A percentile compares a stretch with the other conserved stretches of the same genome.
Evolutionary conservation across 2,113 vertebrate species (phyloP).

Genomic region (Aix galericulata): DNA sequence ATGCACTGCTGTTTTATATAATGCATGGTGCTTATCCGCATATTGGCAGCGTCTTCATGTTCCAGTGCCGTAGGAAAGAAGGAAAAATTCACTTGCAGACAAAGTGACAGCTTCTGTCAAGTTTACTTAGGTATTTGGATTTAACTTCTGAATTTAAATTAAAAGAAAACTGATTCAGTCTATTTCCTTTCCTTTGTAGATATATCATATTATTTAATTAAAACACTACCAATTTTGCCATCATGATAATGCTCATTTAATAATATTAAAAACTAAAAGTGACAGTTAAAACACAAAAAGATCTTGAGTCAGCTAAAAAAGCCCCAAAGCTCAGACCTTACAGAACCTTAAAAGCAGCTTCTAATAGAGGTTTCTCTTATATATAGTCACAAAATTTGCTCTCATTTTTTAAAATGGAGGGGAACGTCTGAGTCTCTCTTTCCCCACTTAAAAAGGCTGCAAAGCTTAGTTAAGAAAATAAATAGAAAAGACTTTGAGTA

Average conservation of each 20-base stretch:
- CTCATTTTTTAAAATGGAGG: not conserved
- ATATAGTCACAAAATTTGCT: not conserved
- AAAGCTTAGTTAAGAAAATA: slow-evolving; percentile 43
- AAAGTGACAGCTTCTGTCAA: not conserved
- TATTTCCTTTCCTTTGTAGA: not conserved
- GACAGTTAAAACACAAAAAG: not conserved
- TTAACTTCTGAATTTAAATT: slow-evolving; percentile 9
- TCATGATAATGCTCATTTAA: slow-evolving; percentile 1
- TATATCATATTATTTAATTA: not conserved
- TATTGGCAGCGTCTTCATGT: not conserved
- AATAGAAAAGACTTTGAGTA: slow-evolving; percentile 14
- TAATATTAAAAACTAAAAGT: not conserved
- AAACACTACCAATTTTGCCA: not conserved
- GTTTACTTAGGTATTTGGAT: not conserved
- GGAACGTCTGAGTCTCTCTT: not conserved
- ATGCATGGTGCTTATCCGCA: not conserved
- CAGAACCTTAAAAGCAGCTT: not conserved
- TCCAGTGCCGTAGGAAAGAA: not conserved
- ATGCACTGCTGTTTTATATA: not conserved
- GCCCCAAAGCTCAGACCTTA: not conserved
- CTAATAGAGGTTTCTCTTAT: not conserved
- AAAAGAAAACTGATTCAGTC: not conserved
- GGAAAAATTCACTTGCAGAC: not conserved
- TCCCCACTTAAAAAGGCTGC: not conserved
- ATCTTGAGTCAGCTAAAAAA: not conserved